Base-by-base conservation (phyloP, 2,113 vertebrate genomes). In the Brachyhypopomus occidentalis region DNA sequence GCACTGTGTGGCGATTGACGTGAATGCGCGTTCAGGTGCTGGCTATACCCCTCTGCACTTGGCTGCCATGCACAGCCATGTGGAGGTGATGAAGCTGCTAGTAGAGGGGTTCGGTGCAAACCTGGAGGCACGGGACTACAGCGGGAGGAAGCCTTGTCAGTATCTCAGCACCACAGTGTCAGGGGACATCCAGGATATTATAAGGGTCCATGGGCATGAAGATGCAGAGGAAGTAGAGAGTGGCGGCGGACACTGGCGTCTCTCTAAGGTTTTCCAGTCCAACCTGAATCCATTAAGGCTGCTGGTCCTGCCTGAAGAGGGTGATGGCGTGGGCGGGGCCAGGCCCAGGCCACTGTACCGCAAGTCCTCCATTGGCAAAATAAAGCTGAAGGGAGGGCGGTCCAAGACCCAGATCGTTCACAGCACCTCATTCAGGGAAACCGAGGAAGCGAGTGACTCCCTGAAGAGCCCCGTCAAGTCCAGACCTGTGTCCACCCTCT, bases 381-480 rank as follows among this genome's bases (percentile, higher is more conserved):
- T 96, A 62, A 97, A 96, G 78, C 93, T 98, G 66, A 95, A 96
- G 84, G 95, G 95, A 75, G 96, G 96, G 70, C 93, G 96, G 48
- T 96, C 96, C 88, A 91, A 94, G 83, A 96, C 97, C 36, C 97
- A 98, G 88, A 97, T 98, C 84, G 96, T 98, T 86, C 97, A 98
- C 90, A 96, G 94, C 76, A 94, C 95, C 0, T 95, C 96, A 1
- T 95, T 96, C 36, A 93, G 91, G 86, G 93, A 94, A 66, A 90
- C 93, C 0, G 95, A 94, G 17, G 94, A 96, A 2, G 93, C 92
- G 45, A 94, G 95, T 1, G 93, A 91, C 5, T 30, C 93, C 2
- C 81, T 94, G 59, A 94, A 92, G 89, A 94, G 91, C 0, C 95
- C 96, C 0, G 92, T 94, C 79, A 94, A 94, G 86, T 91, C 95